Evolutionary conservation across 2,797 vertebrate genomes (phyloP).

Genomic region (Chromis chromis): DNA sequence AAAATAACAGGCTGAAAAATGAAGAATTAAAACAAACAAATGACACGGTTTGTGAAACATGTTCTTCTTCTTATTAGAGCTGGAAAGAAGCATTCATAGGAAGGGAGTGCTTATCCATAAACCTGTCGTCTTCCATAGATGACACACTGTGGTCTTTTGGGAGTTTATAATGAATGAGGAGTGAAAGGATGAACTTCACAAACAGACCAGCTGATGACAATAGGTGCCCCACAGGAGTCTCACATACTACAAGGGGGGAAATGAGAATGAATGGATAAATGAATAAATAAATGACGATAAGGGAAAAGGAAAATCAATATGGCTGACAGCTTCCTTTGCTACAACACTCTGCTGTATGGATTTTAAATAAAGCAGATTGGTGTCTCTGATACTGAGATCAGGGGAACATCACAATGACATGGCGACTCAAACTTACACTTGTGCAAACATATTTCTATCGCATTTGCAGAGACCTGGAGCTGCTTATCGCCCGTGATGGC

Average conservation of each 20-base stretch:
- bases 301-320: constrained; percentile 76
- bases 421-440: constrained; percentile 34
- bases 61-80: background rate
- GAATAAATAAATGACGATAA: constrained; percentile 73
- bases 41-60: background rate
- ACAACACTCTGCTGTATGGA: constrained; percentile 46
- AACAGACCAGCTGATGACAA: constrained; percentile 29
- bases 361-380: constrained; percentile 67
- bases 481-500: constrained; percentile 46
- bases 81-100: background rate
- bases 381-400: constrained; percentile 46
- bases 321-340: constrained; percentile 54
- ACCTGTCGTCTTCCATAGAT: constrained; percentile 8
- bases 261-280: constrained; percentile 61
- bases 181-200: constrained; percentile 41
- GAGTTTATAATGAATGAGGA: constrained; percentile 36
- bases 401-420: constrained; percentile 47
- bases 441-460: constrained; percentile 55
- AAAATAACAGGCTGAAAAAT: constrained; percentile 9
- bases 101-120: constrained; percentile 27
- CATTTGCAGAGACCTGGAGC: constrained; percentile 36
- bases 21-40: background rate
- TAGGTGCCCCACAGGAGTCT: constrained; percentile 21
- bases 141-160: constrained; percentile 10
- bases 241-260: constrained; percentile 51